These are phyloP conservation scores for Pelusios castaneus DNA, from an alignment of 2,113 vertebrate species.

Conservation along the genomic window DNA sequence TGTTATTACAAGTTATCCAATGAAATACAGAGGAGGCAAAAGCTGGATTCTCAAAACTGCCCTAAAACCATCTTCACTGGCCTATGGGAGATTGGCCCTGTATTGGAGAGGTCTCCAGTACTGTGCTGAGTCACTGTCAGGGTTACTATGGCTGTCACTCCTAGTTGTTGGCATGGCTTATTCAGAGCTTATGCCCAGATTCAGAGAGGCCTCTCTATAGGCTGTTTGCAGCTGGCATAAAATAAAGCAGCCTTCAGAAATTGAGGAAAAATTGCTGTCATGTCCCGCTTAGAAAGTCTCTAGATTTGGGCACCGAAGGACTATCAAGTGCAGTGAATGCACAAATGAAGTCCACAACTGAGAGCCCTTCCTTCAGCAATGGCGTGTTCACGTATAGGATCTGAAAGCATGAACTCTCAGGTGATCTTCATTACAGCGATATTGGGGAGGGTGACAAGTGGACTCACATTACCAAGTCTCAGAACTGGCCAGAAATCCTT, in stretches of 20 bases:
- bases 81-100: neutral
- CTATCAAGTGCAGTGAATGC: neutral
- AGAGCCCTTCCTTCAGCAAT: neutral
- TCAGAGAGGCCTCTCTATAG: neutral
- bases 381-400: neutral
- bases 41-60: neutral
- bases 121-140: neutral
- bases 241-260: neutral
- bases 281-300: neutral
- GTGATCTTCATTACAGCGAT: neutral
- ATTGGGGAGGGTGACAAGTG: neutral
- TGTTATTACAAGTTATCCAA: neutral
- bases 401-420: neutral
- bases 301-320: neutral
- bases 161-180: neutral
- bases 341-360: neutral
- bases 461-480: neutral
- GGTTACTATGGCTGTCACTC: neutral
- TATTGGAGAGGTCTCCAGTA: neutral
- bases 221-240: neutral
- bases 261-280: neutral
- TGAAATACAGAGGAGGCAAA: neutral
- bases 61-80: neutral
- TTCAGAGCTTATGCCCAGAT: neutral
- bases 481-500: neutral